A percentile compares a stretch with the other conserved stretches of the same genome.
Conservation (phyloP, 2,113 vertebrate species). For the Puma concolor region DNA sequence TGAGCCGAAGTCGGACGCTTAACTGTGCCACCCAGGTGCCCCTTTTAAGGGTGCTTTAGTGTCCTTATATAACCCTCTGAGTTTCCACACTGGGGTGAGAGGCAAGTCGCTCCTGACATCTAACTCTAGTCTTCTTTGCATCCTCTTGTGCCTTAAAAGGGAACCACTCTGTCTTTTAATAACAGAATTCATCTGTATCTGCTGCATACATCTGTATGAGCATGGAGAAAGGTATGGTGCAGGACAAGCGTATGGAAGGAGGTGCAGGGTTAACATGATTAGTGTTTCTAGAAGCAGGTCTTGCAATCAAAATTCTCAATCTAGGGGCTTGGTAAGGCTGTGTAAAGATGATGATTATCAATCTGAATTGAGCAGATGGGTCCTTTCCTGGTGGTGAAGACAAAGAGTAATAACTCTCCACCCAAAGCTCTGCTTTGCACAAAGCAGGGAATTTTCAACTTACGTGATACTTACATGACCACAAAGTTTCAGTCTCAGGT, state of each 20-base stretch:
- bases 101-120: not conserved
- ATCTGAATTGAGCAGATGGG: not conserved
- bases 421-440: constrained; percentile 21
- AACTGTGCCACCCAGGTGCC: too few species aligned
- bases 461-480: not conserved
- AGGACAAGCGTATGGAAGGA: not conserved
- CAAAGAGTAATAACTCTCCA: constrained; percentile 8
- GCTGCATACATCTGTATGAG: not conserved
- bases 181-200: not conserved
- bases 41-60: not conserved
- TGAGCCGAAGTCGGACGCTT: too few species aligned
- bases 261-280: not conserved
- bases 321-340: not conserved
- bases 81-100: not conserved
- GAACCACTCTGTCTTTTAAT: not conserved
- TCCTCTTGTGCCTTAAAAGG: not conserved
- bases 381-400: not conserved
- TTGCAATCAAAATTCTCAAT: not conserved
- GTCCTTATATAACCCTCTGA: not conserved
- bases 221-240: not conserved
- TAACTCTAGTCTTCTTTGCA: constrained; percentile 20
- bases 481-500: constrained; percentile 43
- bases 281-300: constrained; percentile 1
- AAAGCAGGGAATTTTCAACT: constrained; percentile 3
- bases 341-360: constrained; percentile 20